These are phyloP conservation scores for Plestiodon gilberti DNA, from an alignment of 2,113 vertebrate species.

Conservation along the genomic window DNA sequence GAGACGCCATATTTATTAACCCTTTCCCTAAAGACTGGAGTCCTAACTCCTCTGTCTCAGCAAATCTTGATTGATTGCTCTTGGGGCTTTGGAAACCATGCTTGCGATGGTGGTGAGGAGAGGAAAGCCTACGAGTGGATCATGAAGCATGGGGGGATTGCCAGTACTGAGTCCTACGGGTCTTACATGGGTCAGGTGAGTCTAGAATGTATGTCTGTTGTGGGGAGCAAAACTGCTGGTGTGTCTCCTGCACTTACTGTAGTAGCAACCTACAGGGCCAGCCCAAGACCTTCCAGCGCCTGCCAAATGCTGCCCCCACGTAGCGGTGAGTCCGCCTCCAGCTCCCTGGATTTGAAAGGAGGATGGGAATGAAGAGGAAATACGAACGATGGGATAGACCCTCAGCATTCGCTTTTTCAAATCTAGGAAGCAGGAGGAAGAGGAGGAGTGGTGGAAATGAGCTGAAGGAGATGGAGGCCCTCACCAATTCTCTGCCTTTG, in stretches of 20 bases:
- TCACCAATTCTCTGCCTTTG: too few relatives aligned
- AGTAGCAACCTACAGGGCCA: too few relatives aligned
- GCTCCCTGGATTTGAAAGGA: too few relatives aligned
- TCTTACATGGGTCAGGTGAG: constrained; percentile 80
- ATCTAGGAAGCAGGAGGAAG: too few relatives aligned
- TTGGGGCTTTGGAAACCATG: constrained; percentile 79
- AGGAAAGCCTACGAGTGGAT: constrained; percentile 79
- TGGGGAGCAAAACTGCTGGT: neutral
- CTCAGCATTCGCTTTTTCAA: too few relatives aligned
- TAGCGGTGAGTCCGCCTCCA: too few relatives aligned
- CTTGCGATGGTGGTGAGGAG: constrained; percentile 78
- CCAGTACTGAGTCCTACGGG: constrained; percentile 74
- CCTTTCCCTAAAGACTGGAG: constrained; percentile 64
- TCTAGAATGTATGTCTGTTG: rapidly evolving
- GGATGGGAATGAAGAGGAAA: too few relatives aligned
- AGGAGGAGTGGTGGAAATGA: too few relatives aligned
- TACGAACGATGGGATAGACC: too few relatives aligned
- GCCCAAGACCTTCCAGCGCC: too few relatives aligned
- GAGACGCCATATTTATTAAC: neutral
- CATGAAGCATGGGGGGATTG: constrained; percentile 80
- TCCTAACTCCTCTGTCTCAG: constrained; percentile 76
- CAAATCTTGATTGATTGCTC: constrained; percentile 79
- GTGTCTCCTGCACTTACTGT: neutral
- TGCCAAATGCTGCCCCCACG: too few relatives aligned
- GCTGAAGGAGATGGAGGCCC: too few relatives aligned